These are phyloP conservation scores for Plagodis pulveraria DNA, from an alignment of 2,888 invertebrate genomes.

Conservation along the genomic window DNA sequence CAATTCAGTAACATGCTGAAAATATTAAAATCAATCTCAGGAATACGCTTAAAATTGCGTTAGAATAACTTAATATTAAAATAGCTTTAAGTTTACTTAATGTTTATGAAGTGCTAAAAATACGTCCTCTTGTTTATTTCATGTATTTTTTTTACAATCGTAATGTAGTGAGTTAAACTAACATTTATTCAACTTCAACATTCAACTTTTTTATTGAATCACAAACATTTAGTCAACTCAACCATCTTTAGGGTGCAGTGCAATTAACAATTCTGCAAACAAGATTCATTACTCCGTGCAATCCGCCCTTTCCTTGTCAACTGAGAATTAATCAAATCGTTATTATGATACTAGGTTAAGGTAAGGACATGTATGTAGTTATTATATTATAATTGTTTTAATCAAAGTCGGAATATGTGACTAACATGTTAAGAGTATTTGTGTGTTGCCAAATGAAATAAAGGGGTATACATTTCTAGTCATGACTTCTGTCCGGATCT, in stretches of 20 bases:
- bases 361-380: conserved; percentile 12
- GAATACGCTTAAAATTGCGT: no score
- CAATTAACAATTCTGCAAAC: conserved; percentile 19
- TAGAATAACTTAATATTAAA: no score
- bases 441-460: conserved; percentile 1
- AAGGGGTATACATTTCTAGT: no score
- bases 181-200: background rate
- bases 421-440: background rate
- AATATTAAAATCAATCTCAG: no score
- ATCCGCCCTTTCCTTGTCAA: conserved; percentile 38
- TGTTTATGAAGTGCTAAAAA: no score
- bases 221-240: conserved; percentile 1
- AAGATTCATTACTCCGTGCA: conserved; percentile 27
- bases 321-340: conserved; percentile 32
- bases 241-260: conserved; percentile 3
- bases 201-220: background rate
- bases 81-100: no score
- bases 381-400: conserved; percentile 9
- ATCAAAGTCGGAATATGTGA: background rate
- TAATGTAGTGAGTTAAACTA: background rate
- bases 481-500: no score
- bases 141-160: no score
- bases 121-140: no score
- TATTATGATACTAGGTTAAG: conserved; percentile 1
- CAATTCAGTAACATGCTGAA: no score